Conservation (phyloP, 2,888 invertebrate genomes). For the Buathra laborator region DNA sequence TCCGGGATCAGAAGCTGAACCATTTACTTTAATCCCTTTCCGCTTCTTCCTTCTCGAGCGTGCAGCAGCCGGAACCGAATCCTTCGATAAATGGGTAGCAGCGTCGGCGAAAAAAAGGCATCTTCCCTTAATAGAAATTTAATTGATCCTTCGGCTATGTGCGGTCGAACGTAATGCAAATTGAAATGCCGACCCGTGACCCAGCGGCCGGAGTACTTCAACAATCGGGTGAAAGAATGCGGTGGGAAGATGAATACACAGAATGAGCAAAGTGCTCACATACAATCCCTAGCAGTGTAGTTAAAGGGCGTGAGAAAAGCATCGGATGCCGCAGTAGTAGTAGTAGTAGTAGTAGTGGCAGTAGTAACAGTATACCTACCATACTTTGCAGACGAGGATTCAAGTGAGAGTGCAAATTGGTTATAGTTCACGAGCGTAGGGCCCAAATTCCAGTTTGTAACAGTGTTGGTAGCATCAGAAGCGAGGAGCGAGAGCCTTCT, state of each 20-base stretch:
- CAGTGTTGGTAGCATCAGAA: neutral
- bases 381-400: slow-evolving; percentile 5
- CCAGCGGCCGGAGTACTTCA: neutral
- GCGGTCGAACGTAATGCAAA: slow-evolving; percentile 82
- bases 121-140: slow-evolving; percentile 83
- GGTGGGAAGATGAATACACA: neutral
- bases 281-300: neutral
- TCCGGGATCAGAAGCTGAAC: slow-evolving; percentile 64
- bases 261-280: neutral
- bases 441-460: neutral
- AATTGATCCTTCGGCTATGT: slow-evolving; percentile 83
- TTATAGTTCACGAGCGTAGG: neutral
- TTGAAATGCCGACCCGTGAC: slow-evolving; percentile 73
- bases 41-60: neutral
- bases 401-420: slow-evolving; percentile 32
- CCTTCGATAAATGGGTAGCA: slow-evolving; percentile 78
- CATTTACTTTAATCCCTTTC: neutral
- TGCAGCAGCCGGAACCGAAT: slow-evolving; percentile 68
- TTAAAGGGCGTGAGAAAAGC: neutral
- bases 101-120: slow-evolving; percentile 60
- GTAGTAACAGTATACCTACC: neutral
- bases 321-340: neutral
- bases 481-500: neutral
- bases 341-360: no score
- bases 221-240: neutral